phyloP scores from a whole-genome alignment of 1,140 invertebrate genomes.

The Panulirus ornatus region DNA sequence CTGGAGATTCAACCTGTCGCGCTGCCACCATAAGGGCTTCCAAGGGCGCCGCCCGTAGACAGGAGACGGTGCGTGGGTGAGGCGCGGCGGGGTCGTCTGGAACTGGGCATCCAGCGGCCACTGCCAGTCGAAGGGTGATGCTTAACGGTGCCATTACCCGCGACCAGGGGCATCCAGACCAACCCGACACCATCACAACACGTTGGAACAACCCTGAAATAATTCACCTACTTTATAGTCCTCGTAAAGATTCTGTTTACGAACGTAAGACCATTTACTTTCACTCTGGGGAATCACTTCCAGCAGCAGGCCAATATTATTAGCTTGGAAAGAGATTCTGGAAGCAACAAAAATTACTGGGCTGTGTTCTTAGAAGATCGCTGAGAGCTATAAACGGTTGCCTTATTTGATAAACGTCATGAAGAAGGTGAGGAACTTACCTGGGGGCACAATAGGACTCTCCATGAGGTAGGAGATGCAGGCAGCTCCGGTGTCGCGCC shows the following conservation, averaged over 20 bases:
- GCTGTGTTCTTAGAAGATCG: too few species aligned
- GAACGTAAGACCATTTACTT: too few species aligned
- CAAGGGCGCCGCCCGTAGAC: conserved; percentile 87
- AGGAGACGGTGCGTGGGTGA: conserved; percentile 79
- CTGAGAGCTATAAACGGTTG: too few species aligned
- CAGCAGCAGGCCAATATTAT: too few species aligned
- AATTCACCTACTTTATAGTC: too few species aligned
- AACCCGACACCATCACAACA: conserved; percentile 85
- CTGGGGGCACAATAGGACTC: conserved; percentile 83
- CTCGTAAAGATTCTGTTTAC: too few species aligned
- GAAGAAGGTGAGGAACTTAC: too few species aligned
- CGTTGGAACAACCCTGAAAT: conserved; percentile 81
- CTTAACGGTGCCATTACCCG: conserved; percentile 77
- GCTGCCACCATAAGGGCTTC: conserved; percentile 85
- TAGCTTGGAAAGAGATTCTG: too few species aligned
- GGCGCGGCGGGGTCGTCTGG: conserved; percentile 66
- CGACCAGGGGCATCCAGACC: conserved; percentile 83
- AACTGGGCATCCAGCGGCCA: conserved; percentile 72
- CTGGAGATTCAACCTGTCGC: conserved; percentile 88
- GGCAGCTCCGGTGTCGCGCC: conserved; percentile 94
- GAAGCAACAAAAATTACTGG: too few species aligned
- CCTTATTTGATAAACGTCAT: too few species aligned
- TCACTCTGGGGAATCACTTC: too few species aligned
- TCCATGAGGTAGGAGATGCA: conserved; percentile 93
- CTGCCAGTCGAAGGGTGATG: conserved; percentile 75